phyloP scores from a whole-genome alignment of 1,140 invertebrate genomes.

The Leptinotarsa defecta region DNA sequence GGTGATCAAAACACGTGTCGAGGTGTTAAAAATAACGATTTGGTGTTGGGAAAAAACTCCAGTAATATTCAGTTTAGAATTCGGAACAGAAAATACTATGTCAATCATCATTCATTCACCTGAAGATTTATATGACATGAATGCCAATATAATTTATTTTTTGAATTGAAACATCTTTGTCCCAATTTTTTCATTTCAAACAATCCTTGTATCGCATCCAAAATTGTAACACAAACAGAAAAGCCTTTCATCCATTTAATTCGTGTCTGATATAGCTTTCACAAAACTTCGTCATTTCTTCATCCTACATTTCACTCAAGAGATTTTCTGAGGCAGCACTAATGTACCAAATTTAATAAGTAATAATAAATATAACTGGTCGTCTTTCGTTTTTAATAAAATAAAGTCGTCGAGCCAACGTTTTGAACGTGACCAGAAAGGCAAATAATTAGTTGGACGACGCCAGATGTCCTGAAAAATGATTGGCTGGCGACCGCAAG shows the following conservation, averaged over 20 bases:
- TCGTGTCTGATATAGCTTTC: conserved; percentile 7
- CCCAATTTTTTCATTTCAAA: too few relatives aligned
- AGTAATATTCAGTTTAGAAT: too few relatives aligned
- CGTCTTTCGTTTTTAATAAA: conserved; percentile 42
- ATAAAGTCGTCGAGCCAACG: conserved; percentile 37
- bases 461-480: conserved; percentile 41
- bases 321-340: conserved; percentile 23
- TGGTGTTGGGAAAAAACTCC: too few relatives aligned
- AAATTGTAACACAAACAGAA: not conserved
- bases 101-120: too few relatives aligned
- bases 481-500: conserved; percentile 31
- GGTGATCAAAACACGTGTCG: too few relatives aligned
- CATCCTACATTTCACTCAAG: conserved; percentile 13
- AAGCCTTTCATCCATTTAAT: conserved; percentile 8
- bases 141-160: too few relatives aligned
- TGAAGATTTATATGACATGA: too few relatives aligned
- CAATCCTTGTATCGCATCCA: too few relatives aligned
- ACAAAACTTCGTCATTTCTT: conserved; percentile 10
- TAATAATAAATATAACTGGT: conserved; percentile 25
- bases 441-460: conserved; percentile 48
- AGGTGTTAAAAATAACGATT: too few relatives aligned
- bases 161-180: too few relatives aligned
- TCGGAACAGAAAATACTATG: too few relatives aligned
- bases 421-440: conserved; percentile 48
- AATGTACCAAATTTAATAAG: conserved; percentile 26